Evolutionary conservation across 1,140 invertebrate genomes (phyloP).

Genomic region (Drosophila chauvacae): DNA sequence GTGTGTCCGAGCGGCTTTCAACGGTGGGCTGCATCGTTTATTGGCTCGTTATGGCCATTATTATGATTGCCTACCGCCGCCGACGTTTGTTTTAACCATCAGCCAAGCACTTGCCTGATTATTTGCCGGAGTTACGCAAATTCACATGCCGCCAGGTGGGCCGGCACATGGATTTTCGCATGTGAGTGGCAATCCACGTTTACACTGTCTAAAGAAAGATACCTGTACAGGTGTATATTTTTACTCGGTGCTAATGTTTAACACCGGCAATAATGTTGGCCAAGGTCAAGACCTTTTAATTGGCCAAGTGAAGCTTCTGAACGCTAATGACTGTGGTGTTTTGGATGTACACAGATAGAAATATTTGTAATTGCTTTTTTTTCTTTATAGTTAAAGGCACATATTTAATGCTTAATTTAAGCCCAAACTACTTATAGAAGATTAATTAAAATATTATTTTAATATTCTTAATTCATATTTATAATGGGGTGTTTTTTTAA

Average conservation of each 20-base stretch:
- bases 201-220: constrained; percentile 55
- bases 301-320: constrained; percentile 29
- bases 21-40: constrained; percentile 47
- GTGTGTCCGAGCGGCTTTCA: neutral
- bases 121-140: constrained; percentile 66
- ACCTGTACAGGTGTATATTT: neutral
- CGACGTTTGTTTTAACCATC: constrained; percentile 50
- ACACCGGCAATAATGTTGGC: constrained; percentile 55
- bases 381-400: neutral
- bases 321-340: neutral
- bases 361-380: neutral
- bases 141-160: constrained; percentile 42
- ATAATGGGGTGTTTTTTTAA: neutral
- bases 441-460: neutral
- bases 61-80: constrained; percentile 58
- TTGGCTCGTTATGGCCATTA: constrained; percentile 70
- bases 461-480: too few species aligned
- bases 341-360: neutral
- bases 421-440: neutral
- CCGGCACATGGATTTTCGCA: constrained; percentile 48
- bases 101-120: constrained; percentile 54
- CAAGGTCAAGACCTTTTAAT: constrained; percentile 62
- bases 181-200: constrained; percentile 45
- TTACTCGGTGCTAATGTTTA: constrained; percentile 54
- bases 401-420: neutral